A percentile compares a stretch with the other conserved stretches of the same genome.
These are phyloP conservation scores for Oncopodura yosiiana DNA, from an alignment of 1,140 invertebrate genomes.

Conservation along the genomic window DNA sequence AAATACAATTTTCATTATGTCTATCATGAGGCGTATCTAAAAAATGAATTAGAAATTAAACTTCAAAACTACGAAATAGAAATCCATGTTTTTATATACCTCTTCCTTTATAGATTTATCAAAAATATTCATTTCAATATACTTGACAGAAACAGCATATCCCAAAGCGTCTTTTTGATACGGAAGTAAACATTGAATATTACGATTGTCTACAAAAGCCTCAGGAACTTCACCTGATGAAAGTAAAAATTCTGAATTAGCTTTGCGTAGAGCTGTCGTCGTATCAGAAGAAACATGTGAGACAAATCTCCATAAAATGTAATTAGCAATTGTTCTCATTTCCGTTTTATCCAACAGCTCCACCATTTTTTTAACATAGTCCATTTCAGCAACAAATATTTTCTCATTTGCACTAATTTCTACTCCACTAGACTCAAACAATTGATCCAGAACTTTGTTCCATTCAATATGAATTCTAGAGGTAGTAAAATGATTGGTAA, in stretches of 20 bases:
- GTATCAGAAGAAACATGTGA: background rate
- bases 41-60: background rate
- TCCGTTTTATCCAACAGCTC: background rate
- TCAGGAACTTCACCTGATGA: background rate
- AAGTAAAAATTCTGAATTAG: background rate
- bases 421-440: too few species aligned
- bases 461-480: too few species aligned
- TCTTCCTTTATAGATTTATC: background rate
- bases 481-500: too few species aligned
- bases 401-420: background rate
- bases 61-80: background rate
- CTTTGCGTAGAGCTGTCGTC: background rate
- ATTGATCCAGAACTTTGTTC: too few species aligned
- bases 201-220: too few species aligned
- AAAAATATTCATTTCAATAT: background rate
- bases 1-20: slow-evolving; percentile 8
- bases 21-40: slow-evolving; percentile 16
- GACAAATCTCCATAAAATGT: background rate
- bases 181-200: too few species aligned
- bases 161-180: background rate
- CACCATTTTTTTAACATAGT: background rate
- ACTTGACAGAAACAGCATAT: background rate
- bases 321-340: background rate
- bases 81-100: background rate
- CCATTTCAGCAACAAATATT: background rate